Conservation (phyloP, 2,888 invertebrate genomes). For the Antitype chi region DNA sequence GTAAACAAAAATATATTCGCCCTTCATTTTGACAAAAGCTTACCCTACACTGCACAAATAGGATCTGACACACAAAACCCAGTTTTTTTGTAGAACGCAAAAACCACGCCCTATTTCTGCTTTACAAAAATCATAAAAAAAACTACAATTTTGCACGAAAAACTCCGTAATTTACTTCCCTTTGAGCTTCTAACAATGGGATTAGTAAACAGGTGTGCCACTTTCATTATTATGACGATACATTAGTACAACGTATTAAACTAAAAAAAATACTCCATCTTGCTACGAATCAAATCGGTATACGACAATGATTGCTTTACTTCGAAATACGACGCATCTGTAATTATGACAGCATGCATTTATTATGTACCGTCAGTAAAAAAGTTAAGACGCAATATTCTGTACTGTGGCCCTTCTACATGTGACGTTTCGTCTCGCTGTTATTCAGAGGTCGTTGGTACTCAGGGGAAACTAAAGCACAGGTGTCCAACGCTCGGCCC, state of each 20-base stretch:
- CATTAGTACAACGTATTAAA: constrained; percentile 88
- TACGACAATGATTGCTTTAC: constrained; percentile 89
- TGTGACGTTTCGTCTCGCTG: constrained; percentile 78
- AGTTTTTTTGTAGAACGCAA: constrained; percentile 49
- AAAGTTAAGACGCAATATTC: constrained; percentile 72
- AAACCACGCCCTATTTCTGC: constrained; percentile 48
- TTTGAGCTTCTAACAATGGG: constrained; percentile 82
- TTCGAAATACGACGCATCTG: constrained; percentile 86
- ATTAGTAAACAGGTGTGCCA: constrained; percentile 87
- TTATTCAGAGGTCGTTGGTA: constrained; percentile 89
- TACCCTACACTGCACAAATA: constrained; percentile 52
- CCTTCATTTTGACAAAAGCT: constrained; percentile 36
- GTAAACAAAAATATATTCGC: constrained; percentile 5
- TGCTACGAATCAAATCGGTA: constrained; percentile 89
- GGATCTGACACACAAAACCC: constrained; percentile 27
- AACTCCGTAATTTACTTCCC: constrained; percentile 78
- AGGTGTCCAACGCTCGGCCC: constrained; percentile 90
- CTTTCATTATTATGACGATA: constrained; percentile 87
- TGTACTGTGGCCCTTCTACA: constrained; percentile 66
- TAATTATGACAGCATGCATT: constrained; percentile 72
- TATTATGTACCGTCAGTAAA: constrained; percentile 71
- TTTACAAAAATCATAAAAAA: constrained; percentile 65
- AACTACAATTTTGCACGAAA: constrained; percentile 73
- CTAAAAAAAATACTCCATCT: constrained; percentile 82
- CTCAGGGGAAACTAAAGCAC: constrained; percentile 91